A percentile compares a stretch with the other conserved stretches of the same genome.
These are phyloP conservation scores for Upupa epops DNA, from an alignment of 2,113 vertebrate species.

Conservation along the genomic window DNA sequence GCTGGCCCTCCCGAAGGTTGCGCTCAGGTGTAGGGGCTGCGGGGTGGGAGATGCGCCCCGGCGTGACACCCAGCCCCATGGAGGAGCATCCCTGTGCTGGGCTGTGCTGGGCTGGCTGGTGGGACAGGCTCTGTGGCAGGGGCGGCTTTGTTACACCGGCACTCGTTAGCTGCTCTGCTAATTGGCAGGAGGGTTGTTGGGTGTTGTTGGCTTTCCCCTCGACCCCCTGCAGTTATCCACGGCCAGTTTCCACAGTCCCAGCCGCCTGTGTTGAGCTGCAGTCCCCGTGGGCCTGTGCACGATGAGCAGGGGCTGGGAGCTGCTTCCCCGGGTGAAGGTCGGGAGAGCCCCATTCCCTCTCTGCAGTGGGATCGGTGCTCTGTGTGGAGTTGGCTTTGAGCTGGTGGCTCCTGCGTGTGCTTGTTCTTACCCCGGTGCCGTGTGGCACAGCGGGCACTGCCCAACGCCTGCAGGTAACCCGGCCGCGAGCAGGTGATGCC, in stretches of 20 bases:
- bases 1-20: not conserved
- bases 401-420: not conserved
- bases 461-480: not conserved
- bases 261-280: not conserved
- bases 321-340: too few relatives aligned
- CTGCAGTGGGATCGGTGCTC: too few relatives aligned
- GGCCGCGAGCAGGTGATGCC: not conserved
- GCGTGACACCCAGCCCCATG: rapidly evolving
- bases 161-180: too few relatives aligned
- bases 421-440: not conserved
- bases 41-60: rapidly evolving
- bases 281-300: rapidly evolving
- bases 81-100: not conserved
- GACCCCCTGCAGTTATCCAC: not conserved
- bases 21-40: not conserved
- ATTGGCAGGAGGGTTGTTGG: too few relatives aligned
- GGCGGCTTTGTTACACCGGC: rapidly evolving
- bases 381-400: too few relatives aligned
- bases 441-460: not conserved
- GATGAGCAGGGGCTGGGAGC: not conserved
- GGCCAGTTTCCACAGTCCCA: not conserved
- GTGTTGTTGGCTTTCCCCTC: too few relatives aligned
- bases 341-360: not conserved
- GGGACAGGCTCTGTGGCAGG: rapidly evolving
- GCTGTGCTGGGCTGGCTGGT: not conserved